Evolutionary conservation across 1,140 invertebrate genomes (phyloP), one percentile per base, ranked within the genome.

Genomic region (Acromyrmex echinatior): DNA sequence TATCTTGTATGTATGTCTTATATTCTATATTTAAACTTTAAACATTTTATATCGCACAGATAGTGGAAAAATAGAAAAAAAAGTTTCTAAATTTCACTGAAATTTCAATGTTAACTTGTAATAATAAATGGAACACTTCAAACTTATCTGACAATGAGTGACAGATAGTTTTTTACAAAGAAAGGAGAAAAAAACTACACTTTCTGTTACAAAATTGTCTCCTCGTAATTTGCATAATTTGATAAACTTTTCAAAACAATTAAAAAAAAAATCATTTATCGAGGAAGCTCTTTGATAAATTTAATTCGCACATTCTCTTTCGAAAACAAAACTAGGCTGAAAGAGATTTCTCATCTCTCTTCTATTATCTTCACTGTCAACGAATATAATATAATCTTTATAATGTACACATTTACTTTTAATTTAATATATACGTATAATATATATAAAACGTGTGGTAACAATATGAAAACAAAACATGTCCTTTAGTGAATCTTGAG

Each of bases 401-500:
- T 45, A 45, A 45, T 45, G 9, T 45, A 45, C 39, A 45, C 2
- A 45, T 45, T 45, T 45, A 45, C 39, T 45, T 45, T 45, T 45
- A 45, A 10, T 45, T 45, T 45, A 45, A 45, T 45, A 45, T 45
- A 45, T 45, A 35, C 31, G 5, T 35, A 35, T 35, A 35, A 35
- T 35, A 35, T 35, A 35, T 35, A 45, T 39, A 25, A 14, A 39
- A 49, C 4, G 3, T 10, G 14, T 45, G 21, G 0, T 28, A 28
- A 73, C 49, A 9, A 31, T 53, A 31, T 65, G 25, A 51, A 56
- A 81, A 25, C 18, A 31, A 56, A 81, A n/a, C 25, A 51, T 71
- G 65, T 62, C 78, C 78, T 81, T 70, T 71, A 16, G 31, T 18
- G 31, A 81, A 39, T 70, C 21, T 68, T 25, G 3, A 35, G n/a